Base-by-base conservation (phyloP, 30 jellyfish, hydroid and myxozoan species). In the Aurelia coerulea region DNA sequence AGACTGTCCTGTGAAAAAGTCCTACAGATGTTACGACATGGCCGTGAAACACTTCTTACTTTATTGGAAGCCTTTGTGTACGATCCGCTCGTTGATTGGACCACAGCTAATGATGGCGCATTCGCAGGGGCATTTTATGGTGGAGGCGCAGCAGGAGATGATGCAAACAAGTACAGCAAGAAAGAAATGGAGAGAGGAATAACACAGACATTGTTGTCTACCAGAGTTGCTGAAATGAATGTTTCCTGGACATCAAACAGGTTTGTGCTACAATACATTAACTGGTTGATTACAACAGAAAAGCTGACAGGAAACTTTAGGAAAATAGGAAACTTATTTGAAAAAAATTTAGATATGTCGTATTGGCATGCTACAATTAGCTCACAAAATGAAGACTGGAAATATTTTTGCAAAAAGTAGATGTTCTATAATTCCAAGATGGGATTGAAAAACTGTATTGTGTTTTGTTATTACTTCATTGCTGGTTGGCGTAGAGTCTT, bases 81-180 rank as follows among this genome's bases (percentile, higher is more conserved):
- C 76, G 99, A 95, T 56, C 99, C 99, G 16, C 84, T 95, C 76
- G 96, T 95, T 35, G 99, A 95, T 71, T 95, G 99, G 99, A 95
- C 99, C n/a, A 90, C 95, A 18, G 99, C 97, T 15, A 95, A 90
- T 67, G 99, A 95, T 82, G 97, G 90, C 29, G 99, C 99, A 60
- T 95, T 95, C 75, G 99, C 99, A n/a, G 99, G 97, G 32, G 99
- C 99, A 7, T 95, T 95, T 67, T 95, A 90, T 72, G 99, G 97
- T 17, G 99, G 99, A 46, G 97, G 99, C 11, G 97, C 88, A 51
- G 96, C 83, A 0, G 98, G 93, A 12, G 99, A 90, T 68, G 98
- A 90, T 33, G 88, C 80, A 16, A 86, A 87, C 78, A 86, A 85
- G 68, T 86, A 70, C 74, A 88, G 99, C 81, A 91, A 92, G 69